A percentile compares a stretch with the other conserved stretches of the same genome.
Evolutionary conservation across 2,113 vertebrate genomes (phyloP).

Genomic region (Seriola rivoliana): DNA sequence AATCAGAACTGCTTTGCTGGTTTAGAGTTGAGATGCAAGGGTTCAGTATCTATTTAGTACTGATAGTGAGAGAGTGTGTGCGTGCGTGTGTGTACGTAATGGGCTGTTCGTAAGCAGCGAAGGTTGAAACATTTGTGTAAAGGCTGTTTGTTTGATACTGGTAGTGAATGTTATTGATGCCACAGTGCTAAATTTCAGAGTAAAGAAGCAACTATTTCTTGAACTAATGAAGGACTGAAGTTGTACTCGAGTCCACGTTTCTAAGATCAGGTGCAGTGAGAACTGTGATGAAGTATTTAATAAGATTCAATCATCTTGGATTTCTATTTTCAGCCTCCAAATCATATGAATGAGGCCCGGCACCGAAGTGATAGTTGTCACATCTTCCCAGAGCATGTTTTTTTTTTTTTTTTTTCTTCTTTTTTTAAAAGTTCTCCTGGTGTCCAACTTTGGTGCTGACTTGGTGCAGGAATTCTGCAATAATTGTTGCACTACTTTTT

Average conservation of each 20-base stretch:
- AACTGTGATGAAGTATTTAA: neutral
- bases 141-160: slow-evolving; percentile 60
- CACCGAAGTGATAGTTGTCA: neutral
- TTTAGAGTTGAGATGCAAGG: slow-evolving; percentile 54
- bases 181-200: slow-evolving; percentile 15
- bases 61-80: neutral
- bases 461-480: neutral
- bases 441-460: neutral
- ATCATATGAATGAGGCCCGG: neutral
- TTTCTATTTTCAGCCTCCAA: slow-evolving; percentile 7
- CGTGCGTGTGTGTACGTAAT: slow-evolving; percentile 1
- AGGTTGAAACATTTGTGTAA: slow-evolving; percentile 66
- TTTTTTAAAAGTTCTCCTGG: neutral
- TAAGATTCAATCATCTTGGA: neutral
- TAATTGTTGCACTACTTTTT: slow-evolving; percentile 31
- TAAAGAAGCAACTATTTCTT: neutral
- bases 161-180: slow-evolving; percentile 74
- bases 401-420: neutral
- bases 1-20: slow-evolving; percentile 72
- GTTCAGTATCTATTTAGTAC: slow-evolving; percentile 38
- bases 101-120: slow-evolving; percentile 59
- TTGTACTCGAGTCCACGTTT: slow-evolving; percentile 3
- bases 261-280: slow-evolving; percentile 3
- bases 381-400: neutral
- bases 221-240: slow-evolving; percentile 29